phyloP scores from a whole-genome alignment of 2,888 invertebrate species.

The Cremastobaeus sp. region DNA sequence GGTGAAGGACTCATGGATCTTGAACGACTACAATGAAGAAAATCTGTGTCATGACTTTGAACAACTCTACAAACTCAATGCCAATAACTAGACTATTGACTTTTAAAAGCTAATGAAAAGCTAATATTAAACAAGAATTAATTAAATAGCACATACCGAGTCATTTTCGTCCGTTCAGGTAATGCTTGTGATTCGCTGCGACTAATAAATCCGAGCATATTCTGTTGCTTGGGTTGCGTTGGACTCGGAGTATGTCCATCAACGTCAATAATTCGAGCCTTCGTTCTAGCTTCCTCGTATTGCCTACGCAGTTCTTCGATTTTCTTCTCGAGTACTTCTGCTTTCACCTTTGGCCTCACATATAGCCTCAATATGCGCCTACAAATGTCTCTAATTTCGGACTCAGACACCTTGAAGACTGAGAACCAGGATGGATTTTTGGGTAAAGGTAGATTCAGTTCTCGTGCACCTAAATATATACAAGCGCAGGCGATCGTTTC shows the following conservation, averaged over 20 bases:
- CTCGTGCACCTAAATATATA: slow-evolving; percentile 95
- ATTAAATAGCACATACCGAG: no score
- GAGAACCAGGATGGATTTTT: slow-evolving; percentile 93
- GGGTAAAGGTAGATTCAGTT: slow-evolving; percentile 91
- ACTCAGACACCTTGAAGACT: slow-evolving; percentile 90
- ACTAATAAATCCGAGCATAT: slow-evolving; percentile 85
- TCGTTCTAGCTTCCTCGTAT: slow-evolving; percentile 84
- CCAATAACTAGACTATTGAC: background rate
- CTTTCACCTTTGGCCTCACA: slow-evolving; percentile 86
- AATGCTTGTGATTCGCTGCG: slow-evolving; percentile 76
- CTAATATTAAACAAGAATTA: background rate
- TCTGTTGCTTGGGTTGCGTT: slow-evolving; percentile 81
- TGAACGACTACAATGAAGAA: slow-evolving; percentile 66
- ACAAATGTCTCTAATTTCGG: slow-evolving; percentile 90
- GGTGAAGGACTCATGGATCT: slow-evolving; percentile 74
- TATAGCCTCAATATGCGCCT: slow-evolving; percentile 90
- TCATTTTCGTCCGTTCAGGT: slow-evolving; percentile 75
- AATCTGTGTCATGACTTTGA: background rate
- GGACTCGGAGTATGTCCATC: slow-evolving; percentile 79
- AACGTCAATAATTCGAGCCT: slow-evolving; percentile 79
- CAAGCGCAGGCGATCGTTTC: slow-evolving; percentile 99
- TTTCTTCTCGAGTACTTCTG: slow-evolving; percentile 85
- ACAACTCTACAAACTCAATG: background rate
- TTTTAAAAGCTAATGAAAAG: no score
- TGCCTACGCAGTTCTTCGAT: slow-evolving; percentile 86